A percentile compares a stretch with the other conserved stretches of the same genome.
phyloP scores from a whole-genome alignment of 2,888 invertebrate genomes.

The Petrolisthes manimaculis region DNA sequence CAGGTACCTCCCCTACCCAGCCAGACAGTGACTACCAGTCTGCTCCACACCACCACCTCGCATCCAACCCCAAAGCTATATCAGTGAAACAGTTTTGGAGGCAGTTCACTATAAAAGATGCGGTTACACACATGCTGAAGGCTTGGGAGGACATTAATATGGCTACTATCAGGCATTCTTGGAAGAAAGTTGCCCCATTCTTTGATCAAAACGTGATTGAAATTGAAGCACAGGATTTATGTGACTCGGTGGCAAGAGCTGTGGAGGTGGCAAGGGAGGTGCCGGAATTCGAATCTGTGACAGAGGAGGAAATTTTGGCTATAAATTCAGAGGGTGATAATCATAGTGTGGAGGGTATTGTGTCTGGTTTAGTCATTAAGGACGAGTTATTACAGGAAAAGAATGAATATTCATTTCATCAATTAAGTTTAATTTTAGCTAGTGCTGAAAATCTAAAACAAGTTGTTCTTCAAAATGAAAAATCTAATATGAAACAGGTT shows the following conservation, averaged over 20 bases:
- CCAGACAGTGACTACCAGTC: neutral
- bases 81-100: slow-evolving; percentile 5
- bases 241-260: neutral
- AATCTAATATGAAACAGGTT: neutral
- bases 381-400: neutral
- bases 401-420: neutral
- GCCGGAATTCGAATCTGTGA: neutral
- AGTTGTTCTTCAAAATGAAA: neutral
- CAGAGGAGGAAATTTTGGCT: neutral
- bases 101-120: slow-evolving; percentile 1
- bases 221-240: neutral
- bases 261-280: neutral
- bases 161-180: neutral
- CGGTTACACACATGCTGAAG: neutral
- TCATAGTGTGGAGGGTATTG: neutral
- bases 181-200: no score
- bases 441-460: neutral
- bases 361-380: neutral
- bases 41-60: neutral
- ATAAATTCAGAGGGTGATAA: neutral
- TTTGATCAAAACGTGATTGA: no score
- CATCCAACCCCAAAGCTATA: neutral
- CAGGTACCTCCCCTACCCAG: neutral
- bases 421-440: neutral
- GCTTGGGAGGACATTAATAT: slow-evolving; percentile 1